These are phyloP conservation scores for Corythornis madagascariensis DNA, from an alignment of 2,113 vertebrate species.

Conservation along the genomic window DNA sequence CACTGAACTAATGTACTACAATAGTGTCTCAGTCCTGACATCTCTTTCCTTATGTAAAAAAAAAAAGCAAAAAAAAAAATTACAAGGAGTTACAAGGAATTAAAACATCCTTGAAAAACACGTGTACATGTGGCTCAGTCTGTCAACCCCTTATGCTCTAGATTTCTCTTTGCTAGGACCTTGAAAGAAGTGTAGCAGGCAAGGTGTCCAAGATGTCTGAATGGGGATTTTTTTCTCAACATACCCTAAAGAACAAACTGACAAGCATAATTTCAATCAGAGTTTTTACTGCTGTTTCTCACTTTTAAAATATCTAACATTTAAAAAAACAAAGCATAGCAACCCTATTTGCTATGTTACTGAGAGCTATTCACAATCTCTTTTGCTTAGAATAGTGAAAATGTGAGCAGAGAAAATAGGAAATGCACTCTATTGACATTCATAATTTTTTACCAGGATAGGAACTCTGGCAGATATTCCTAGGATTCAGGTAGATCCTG, in stretches of 20 bases:
- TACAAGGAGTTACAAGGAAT: neutral
- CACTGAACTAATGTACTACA: neutral
- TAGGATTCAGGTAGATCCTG: neutral
- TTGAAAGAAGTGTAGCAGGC: neutral
- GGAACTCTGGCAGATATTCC: neutral
- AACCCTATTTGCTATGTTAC: neutral
- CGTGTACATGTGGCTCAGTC: neutral
- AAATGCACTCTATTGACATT: neutral
- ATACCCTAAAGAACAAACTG: neutral
- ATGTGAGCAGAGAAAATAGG: fast-evolving
- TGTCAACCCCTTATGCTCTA: neutral
- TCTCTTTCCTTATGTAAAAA: neutral
- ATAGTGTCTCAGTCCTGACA: neutral
- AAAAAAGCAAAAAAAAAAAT: neutral
- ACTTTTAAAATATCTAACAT: neutral
- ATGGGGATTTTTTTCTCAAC: neutral
- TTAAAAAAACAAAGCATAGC: neutral
- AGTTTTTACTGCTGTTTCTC: neutral
- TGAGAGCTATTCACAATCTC: neutral
- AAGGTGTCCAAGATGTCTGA: neutral
- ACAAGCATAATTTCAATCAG: neutral
- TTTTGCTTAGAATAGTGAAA: neutral
- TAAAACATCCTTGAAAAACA: neutral
- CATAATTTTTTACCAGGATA: neutral
- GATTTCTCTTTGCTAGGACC: neutral